phyloP scores from a whole-genome alignment of 2,113 vertebrate genomes.

The Notothenia rossii region DNA sequence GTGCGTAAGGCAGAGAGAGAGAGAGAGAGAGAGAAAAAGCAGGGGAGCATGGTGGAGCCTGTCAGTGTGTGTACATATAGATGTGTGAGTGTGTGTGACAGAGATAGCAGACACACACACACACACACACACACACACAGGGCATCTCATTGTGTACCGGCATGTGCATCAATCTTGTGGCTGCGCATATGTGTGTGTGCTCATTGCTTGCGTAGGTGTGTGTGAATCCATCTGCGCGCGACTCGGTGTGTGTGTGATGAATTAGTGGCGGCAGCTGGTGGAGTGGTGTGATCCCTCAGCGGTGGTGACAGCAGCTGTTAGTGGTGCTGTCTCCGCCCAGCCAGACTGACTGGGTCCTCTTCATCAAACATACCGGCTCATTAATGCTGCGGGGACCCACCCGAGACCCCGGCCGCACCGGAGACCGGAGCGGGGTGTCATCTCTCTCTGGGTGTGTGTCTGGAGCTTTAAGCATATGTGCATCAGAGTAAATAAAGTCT shows the following conservation, averaged over 20 bases:
- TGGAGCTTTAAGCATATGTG: slow-evolving; percentile 11
- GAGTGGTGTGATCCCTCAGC: slow-evolving; percentile 81
- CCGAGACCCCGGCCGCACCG: slow-evolving; percentile 35
- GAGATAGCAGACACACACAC: background rate
- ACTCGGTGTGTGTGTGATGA: slow-evolving; percentile 64
- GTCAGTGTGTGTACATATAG: slow-evolving; percentile 29
- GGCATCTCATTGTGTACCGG: slow-evolving; percentile 12
- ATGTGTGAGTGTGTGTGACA: slow-evolving; percentile 36
- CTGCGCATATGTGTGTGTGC: background rate
- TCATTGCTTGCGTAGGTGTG: slow-evolving; percentile 44
- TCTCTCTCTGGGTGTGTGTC: slow-evolving; percentile 20
- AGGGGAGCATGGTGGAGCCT: slow-evolving; percentile 48
- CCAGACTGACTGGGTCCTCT: slow-evolving; percentile 77
- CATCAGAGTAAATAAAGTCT: slow-evolving; percentile 17
- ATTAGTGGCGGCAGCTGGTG: slow-evolving; percentile 79
- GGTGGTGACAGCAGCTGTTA: slow-evolving; percentile 83
- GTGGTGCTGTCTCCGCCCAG: slow-evolving; percentile 76
- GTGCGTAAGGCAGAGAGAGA: slow-evolving; percentile 53
- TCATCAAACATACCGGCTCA: slow-evolving; percentile 81
- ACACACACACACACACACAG: slow-evolving; percentile 8
- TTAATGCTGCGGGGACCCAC: slow-evolving; percentile 74
- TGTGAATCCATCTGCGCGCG: slow-evolving; percentile 59
- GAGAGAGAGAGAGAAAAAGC: slow-evolving; percentile 42
- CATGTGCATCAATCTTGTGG: slow-evolving; percentile 43
- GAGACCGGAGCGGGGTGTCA: slow-evolving; percentile 16